A percentile compares a stretch with the other conserved stretches of the same genome.
These are phyloP conservation scores for Pocillopora verrucosa DNA, from an alignment of 64 coral and sea anemone genomes.

Conservation along the genomic window DNA sequence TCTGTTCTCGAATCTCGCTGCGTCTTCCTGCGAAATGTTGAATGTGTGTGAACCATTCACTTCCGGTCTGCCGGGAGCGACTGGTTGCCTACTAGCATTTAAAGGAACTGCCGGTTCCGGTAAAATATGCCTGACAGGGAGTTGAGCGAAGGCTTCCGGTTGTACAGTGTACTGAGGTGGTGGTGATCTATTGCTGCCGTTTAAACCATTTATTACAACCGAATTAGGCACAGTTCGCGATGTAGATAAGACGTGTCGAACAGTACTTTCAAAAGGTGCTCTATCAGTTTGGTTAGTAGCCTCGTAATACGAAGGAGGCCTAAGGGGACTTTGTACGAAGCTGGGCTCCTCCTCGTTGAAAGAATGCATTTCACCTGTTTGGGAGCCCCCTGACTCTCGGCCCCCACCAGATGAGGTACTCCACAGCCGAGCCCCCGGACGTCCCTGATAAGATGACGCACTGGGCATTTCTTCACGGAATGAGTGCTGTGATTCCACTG, in stretches of 20 bases:
- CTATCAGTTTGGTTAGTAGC: conserved; percentile 36
- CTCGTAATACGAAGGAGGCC: conserved; percentile 66
- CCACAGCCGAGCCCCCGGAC: conserved; percentile 14
- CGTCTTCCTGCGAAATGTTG: conserved; percentile 20
- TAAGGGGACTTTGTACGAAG: conserved; percentile 44
- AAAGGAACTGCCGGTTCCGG: conserved; percentile 15
- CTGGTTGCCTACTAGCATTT: conserved; percentile 22
- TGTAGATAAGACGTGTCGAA: conserved; percentile 1
- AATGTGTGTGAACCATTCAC: conserved; percentile 6
- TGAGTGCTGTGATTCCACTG: conserved; percentile 65
- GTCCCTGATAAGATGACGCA: conserved; percentile 39
- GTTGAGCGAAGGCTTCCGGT: not conserved
- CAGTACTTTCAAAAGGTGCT: not conserved
- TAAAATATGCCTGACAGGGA: conserved; percentile 5
- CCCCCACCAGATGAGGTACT: conserved; percentile 47
- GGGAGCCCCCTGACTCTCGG: conserved; percentile 8
- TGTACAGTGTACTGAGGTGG: conserved; percentile 32
- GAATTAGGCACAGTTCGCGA: not conserved
- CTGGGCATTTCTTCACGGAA: conserved; percentile 88
- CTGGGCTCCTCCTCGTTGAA: conserved; percentile 86
- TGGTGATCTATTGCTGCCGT: not conserved
- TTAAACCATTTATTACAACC: not conserved
- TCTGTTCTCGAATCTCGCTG: conserved; percentile 18
- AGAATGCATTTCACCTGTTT: conserved; percentile 67
- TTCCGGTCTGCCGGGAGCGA: conserved; percentile 15